Evolutionary conservation across 1,140 invertebrate species (phyloP), one percentile per base, ranked within the genome.

Genomic region (Mercenaria mercenaria): DNA sequence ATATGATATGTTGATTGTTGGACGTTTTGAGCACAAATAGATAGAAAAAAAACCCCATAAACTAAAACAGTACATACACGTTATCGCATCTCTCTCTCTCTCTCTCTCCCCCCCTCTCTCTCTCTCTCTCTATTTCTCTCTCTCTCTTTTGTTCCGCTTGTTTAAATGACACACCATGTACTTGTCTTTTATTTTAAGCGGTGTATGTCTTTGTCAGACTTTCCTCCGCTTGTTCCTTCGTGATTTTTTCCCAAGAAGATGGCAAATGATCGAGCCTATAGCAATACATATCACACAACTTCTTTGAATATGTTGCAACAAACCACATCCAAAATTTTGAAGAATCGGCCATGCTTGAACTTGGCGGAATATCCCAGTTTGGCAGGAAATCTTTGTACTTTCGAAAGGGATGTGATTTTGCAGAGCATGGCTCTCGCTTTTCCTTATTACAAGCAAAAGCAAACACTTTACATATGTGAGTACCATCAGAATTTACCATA

Each of bases 301-400:
- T 39, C 15, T 18, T 50, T 32, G 8, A 41, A n/a, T 34, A 76
- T 41, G 26, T 41, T 15, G 26, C 37, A 2, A 76, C 43, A n/a
- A 76, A 76, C 72, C 72, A 76, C n/a, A 43, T 39, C 72, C 72
- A 76, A 23, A 43, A 76, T 50, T 43, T 41, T 43, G 72, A 76
- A 2, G 39, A 18, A 18, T 76, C 43, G 8, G 3, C 2, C 37
- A 76, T 50, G 43, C 43, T 37, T 76, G 39, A 43, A 43, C 6
- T 76, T 34, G 72, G 72, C 6, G 1, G 8, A 2, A 76, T 76
- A 76, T 41, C n/a, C 72, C 72, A 76, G 23, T 76, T 23, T 43
- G 34, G 34, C 10, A 76, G 43, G 18, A 3, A n/a, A 10, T 76
- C 32, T 32, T 43, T 76, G 23, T 43, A 76, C 1, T 76, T n/a